Conservation (phyloP, 2,113 vertebrate species). For the Helogale parvula region DNA sequence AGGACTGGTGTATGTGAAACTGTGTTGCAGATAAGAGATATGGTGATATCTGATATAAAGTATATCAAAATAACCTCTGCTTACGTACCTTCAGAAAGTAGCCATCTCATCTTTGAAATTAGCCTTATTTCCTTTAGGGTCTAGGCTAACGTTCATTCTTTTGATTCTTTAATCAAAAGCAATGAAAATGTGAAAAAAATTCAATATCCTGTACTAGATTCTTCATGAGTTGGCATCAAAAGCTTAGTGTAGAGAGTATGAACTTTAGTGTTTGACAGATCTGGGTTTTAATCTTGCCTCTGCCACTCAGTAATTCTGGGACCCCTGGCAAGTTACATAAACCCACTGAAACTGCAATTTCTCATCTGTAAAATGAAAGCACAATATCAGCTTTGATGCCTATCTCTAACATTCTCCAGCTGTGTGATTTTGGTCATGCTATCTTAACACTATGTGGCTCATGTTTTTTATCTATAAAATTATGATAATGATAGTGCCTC, state of each 20-base stretch:
- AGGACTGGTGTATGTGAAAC: neutral
- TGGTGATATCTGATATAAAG: neutral
- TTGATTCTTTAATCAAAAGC: constrained; percentile 38
- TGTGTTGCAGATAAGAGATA: neutral
- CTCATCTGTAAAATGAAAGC: neutral
- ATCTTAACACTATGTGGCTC: neutral
- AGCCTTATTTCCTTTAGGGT: neutral
- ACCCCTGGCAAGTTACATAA: neutral
- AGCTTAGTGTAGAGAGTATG: neutral
- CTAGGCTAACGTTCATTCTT: neutral
- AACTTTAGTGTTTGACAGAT: constrained; percentile 4
- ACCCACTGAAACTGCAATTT: neutral
- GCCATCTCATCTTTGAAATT: neutral
- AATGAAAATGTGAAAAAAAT: neutral
- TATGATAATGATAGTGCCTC: neutral
- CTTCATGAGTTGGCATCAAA: neutral
- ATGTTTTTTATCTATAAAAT: neutral
- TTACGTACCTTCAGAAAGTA: neutral
- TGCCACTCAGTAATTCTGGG: neutral
- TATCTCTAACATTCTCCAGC: neutral
- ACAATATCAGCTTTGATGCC: neutral
- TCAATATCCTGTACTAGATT: neutral
- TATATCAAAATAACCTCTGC: neutral
- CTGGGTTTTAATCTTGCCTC: constrained; percentile 5
- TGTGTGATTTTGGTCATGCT: neutral